A percentile compares a stretch with the other conserved stretches of the same genome.
These are phyloP conservation scores for Aspidapion aeneum DNA, from an alignment of 2,888 invertebrate genomes.

Conservation along the genomic window DNA sequence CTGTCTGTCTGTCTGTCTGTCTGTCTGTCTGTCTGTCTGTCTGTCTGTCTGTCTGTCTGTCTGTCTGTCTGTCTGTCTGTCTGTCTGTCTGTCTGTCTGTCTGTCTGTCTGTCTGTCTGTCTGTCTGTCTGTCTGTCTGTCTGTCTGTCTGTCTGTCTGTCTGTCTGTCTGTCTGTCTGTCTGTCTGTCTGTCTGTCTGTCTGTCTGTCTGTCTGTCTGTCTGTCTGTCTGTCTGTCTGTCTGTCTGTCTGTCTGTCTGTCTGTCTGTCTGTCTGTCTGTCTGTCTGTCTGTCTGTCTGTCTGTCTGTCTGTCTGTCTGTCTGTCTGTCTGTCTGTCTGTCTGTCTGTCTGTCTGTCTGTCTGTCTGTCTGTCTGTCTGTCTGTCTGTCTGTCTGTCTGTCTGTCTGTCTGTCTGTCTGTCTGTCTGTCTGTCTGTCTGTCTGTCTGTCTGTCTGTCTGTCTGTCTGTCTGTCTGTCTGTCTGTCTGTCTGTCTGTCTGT, in stretches of 20 bases:
- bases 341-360: not conserved
- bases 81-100: not conserved
- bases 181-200: not conserved
- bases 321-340: not conserved
- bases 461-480: not conserved
- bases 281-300: not conserved
- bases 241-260: not conserved
- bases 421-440: not conserved
- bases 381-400: not conserved
- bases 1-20: not conserved
- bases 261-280: not conserved
- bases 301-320: not conserved
- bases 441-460: not conserved
- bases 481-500: not conserved
- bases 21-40: not conserved
- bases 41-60: not conserved
- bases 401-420: not conserved
- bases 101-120: not conserved
- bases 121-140: not conserved
- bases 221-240: not conserved
- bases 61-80: not conserved
- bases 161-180: not conserved
- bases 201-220: not conserved
- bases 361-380: not conserved
- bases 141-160: not conserved